A percentile compares a stretch with the other conserved stretches of the same genome.
Evolutionary conservation across 2,797 vertebrate species (phyloP).

Genomic region (Hypotaenidia philippensis): DNA sequence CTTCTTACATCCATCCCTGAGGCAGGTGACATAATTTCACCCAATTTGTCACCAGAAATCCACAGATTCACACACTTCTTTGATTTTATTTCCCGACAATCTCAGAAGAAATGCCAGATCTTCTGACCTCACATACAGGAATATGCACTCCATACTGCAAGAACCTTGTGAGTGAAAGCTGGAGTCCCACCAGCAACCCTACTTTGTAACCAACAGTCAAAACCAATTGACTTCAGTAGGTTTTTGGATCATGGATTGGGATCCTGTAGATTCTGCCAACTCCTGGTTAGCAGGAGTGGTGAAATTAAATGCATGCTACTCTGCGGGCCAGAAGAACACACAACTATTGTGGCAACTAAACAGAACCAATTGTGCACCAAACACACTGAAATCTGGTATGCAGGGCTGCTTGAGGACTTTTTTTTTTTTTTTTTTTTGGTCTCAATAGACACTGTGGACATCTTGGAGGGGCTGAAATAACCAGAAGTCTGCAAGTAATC

Average conservation of each 20-base stretch:
- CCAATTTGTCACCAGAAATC: neutral
- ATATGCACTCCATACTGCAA: rapidly evolving
- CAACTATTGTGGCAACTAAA: neutral
- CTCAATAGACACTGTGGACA: neutral
- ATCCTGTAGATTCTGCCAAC: neutral
- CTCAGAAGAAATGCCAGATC: neutral
- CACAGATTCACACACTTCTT: neutral
- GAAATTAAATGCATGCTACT: neutral
- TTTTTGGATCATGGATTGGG: neutral
- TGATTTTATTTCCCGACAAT: neutral
- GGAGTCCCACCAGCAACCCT: neutral
- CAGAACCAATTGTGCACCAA: neutral
- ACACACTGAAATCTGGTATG: neutral
- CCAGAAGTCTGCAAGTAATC: neutral
- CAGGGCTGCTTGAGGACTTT: neutral
- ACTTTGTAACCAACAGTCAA: neutral
- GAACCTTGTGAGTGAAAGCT: neutral
- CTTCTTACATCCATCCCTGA: neutral
- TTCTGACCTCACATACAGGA: neutral
- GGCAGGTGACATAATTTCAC: neutral
- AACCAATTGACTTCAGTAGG: neutral
- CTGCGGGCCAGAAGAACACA: neutral
- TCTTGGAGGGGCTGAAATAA: neutral
- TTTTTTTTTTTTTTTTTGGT: neutral
- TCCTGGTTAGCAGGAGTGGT: neutral